Percentiles rank a stretch among this genome's conserved stretches.
Conservation (phyloP, 92 coral and sea anemone genomes). For the Phenganax stokvisi region DNA sequence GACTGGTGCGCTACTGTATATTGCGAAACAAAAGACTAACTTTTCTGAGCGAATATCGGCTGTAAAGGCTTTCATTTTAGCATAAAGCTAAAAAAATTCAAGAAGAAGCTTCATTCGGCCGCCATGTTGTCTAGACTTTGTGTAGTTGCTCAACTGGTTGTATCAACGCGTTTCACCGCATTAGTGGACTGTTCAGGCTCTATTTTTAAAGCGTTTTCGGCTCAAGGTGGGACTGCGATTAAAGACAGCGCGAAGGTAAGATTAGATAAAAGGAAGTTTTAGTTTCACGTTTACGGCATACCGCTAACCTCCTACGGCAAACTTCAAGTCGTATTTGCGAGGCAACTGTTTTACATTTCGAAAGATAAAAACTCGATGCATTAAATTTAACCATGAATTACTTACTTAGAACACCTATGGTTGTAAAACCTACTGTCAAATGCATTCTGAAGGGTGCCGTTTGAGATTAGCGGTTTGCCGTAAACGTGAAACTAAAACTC, state of each 20-base stretch:
- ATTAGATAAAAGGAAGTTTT: neutral
- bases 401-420: too few species aligned
- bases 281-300: neutral
- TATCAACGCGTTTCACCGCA: neutral
- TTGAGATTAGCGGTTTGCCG: too few species aligned
- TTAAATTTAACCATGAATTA: too few species aligned
- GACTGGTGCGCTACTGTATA: constrained; percentile 7
- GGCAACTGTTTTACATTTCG: too few species aligned
- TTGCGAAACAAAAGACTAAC: neutral
- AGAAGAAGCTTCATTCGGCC: neutral
- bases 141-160: neutral
- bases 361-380: too few species aligned
- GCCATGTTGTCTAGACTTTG: neutral
- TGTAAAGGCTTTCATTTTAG: neutral
- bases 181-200: neutral
- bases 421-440: too few species aligned
- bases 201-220: neutral
- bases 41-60: neutral
- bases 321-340: too few species aligned
- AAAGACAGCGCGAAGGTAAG: constrained; percentile 14
- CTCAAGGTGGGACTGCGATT: neutral
- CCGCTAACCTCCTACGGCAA: too few species aligned
- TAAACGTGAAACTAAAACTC: too few species aligned
- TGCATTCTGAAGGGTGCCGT: too few species aligned
- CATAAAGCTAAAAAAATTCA: neutral